Conservation (phyloP, 2,888 invertebrate genomes). For the Euzophera pinguis region DNA sequence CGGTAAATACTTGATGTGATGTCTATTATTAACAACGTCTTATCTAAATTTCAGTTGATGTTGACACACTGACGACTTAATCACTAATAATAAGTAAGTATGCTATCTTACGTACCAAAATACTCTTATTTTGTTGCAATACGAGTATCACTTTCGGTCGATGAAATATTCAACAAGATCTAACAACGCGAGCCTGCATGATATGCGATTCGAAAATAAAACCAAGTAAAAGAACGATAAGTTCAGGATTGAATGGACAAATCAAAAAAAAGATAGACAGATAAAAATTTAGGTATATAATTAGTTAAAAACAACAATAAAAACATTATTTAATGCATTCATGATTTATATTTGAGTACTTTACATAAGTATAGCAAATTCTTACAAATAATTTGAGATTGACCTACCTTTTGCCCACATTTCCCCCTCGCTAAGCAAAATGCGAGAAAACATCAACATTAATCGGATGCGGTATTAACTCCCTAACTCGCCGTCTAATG, state of each 20-base stretch:
- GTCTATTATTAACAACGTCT: conserved; percentile 37
- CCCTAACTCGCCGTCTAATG: conserved; percentile 45
- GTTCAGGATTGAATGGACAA: too few species aligned
- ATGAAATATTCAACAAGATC: too few species aligned
- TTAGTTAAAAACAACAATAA: too few species aligned
- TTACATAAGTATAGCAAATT: background rate
- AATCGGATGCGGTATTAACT: conserved; percentile 51
- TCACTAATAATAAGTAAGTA: conserved; percentile 3
- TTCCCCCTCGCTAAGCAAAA: conserved; percentile 23
- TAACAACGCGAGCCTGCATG: too few species aligned
- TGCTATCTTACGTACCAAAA: conserved; percentile 8
- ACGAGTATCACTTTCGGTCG: too few species aligned
- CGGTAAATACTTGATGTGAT: conserved; percentile 53
- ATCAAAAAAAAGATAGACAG: too few species aligned
- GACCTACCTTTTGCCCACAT: background rate
- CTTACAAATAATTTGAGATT: background rate
- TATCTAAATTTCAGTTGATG: conserved; percentile 21
- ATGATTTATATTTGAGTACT: too few species aligned
- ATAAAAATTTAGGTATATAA: too few species aligned
- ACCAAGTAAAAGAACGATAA: too few species aligned
- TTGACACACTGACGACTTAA: conserved; percentile 5
- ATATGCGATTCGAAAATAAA: too few species aligned
- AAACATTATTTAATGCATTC: too few species aligned
- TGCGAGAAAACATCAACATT: conserved; percentile 39
- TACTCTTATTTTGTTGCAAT: conserved; percentile 13